Evolutionary conservation across 2,888 invertebrate species (phyloP).

Genomic region (Cancer borealis): DNA sequence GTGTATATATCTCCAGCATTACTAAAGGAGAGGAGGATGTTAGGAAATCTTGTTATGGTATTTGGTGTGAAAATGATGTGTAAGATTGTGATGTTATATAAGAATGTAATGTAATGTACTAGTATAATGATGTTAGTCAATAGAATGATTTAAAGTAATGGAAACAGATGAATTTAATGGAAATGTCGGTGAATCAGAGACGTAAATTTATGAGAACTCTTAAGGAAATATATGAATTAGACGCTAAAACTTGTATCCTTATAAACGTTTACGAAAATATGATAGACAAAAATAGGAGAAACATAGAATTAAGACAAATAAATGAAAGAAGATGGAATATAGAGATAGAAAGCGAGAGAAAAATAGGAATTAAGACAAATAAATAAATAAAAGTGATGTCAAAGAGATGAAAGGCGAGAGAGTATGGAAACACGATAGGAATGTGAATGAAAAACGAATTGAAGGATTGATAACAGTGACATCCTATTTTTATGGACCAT

Average conservation of each 20-base stretch:
- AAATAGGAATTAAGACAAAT: not conserved
- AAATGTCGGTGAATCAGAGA: too few species aligned
- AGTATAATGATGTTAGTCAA: not conserved
- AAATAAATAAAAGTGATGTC: not conserved
- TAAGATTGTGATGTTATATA: too few species aligned
- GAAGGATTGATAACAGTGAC: not conserved
- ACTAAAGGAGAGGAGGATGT: too few species aligned
- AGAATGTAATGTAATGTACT: too few species aligned
- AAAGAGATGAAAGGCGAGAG: not conserved
- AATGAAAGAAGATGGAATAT: not conserved
- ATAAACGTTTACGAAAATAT: not conserved
- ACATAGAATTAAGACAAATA: not conserved
- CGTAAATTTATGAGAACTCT: too few species aligned
- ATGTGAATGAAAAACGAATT: not conserved
- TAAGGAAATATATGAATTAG: not conserved
- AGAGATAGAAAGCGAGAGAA: not conserved
- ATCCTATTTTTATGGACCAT: not conserved
- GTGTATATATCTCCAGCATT: too few species aligned
- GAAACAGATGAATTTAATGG: too few species aligned
- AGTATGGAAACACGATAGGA: not conserved
- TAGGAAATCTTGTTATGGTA: too few species aligned
- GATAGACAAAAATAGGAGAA: not conserved
- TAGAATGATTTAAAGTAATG: not conserved
- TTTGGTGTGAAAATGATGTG: too few species aligned
- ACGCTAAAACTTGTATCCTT: not conserved